These are phyloP conservation scores for Meloidogyne hapla DNA, from an alignment of 1,140 invertebrate species.

Conservation along the genomic window DNA sequence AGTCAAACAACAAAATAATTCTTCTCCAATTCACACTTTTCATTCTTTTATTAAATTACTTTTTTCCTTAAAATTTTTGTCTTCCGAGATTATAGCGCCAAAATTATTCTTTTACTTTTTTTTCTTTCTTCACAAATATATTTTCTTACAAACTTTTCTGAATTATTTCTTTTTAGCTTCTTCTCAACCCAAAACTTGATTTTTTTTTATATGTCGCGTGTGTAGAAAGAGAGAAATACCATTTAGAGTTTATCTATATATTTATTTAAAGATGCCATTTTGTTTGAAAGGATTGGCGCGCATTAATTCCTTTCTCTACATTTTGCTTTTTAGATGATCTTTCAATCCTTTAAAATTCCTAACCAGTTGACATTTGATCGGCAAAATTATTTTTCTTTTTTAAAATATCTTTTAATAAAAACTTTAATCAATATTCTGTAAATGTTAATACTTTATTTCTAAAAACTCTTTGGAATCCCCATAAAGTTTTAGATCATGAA, in stretches of 20 bases:
- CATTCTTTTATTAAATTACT: slow-evolving; percentile 2
- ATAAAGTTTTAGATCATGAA: neutral
- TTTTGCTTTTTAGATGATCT: neutral
- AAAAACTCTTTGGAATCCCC: neutral
- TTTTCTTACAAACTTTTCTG: neutral
- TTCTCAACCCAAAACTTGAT: neutral
- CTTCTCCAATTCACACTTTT: neutral
- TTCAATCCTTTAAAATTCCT: neutral
- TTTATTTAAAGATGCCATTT: neutral
- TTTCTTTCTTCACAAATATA: neutral
- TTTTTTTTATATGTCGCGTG: too few species aligned
- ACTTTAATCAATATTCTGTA: neutral
- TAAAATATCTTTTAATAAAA: neutral
- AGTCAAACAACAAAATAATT: neutral
- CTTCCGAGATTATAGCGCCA: slow-evolving; percentile 1
- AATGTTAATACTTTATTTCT: neutral
- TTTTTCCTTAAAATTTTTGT: neutral
- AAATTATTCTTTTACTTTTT: neutral
- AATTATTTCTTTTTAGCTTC: neutral
- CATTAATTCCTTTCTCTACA: neutral
- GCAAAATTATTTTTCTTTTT: neutral
- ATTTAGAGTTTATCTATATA: neutral
- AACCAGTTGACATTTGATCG: neutral
- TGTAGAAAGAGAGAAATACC: neutral
- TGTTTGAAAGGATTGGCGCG: neutral